These are phyloP conservation scores for Pollenia amentaria DNA, from an alignment of 2,888 invertebrate genomes.

Conservation along the genomic window DNA sequence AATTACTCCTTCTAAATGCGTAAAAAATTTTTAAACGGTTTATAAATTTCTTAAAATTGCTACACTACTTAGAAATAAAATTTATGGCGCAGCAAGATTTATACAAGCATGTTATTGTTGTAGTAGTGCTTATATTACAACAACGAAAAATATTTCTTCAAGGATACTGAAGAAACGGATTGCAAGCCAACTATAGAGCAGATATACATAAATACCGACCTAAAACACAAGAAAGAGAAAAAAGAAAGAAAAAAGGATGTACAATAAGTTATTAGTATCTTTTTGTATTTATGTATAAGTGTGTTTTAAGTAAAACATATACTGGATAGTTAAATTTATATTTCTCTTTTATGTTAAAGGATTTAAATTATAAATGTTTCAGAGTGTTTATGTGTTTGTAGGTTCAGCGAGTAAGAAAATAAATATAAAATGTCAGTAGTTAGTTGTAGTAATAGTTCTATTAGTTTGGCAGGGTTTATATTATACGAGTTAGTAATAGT, in stretches of 20 bases:
- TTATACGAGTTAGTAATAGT: not conserved
- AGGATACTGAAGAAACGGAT: slow-evolving; percentile 13
- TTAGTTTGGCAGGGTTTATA: not conserved
- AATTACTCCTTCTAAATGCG: slow-evolving; percentile 61
- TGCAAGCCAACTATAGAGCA: slow-evolving; percentile 11
- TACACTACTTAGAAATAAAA: slow-evolving; percentile 42
- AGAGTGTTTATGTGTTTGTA: not conserved
- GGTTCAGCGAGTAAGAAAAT: not conserved
- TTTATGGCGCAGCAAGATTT: slow-evolving; percentile 53
- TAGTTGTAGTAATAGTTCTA: slow-evolving; percentile 32
- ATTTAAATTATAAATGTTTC: slow-evolving; percentile 51
- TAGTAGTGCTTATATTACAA: slow-evolving; percentile 16
- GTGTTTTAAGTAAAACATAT: slow-evolving; percentile 39
- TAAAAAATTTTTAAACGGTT: slow-evolving; percentile 70
- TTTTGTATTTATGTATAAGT: slow-evolving; percentile 9
- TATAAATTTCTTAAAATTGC: slow-evolving; percentile 65
- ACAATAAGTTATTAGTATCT: slow-evolving; percentile 9
- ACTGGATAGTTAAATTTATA: slow-evolving; percentile 48
- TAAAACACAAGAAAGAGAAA: slow-evolving; percentile 33
- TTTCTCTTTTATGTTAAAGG: slow-evolving; percentile 27
- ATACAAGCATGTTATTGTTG: slow-evolving; percentile 12
- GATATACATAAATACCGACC: slow-evolving; percentile 13
- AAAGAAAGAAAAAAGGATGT: not conserved
- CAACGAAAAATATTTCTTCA: slow-evolving; percentile 14
- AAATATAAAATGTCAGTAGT: slow-evolving; percentile 24